Conservation (phyloP, 2,888 invertebrate genomes). For the Anoplius nigerrimus region DNA sequence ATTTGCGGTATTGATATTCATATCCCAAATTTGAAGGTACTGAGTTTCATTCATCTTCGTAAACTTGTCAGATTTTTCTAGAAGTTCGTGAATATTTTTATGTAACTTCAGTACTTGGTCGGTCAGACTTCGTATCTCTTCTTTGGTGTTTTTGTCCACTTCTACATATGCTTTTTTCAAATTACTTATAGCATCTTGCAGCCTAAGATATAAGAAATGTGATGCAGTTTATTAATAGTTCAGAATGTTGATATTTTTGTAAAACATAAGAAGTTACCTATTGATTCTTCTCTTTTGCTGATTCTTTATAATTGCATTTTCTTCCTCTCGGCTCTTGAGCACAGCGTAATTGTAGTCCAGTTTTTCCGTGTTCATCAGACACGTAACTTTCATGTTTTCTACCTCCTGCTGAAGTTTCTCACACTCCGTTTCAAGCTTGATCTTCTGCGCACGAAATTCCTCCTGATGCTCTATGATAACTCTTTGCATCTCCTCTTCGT, state of each 20-base stretch:
- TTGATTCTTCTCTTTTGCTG: conserved; percentile 87
- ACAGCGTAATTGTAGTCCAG: conserved; percentile 93
- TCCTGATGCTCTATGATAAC: conserved; percentile 84
- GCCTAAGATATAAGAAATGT: conserved; percentile 59
- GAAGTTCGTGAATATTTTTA: conserved; percentile 81
- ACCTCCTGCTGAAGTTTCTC: conserved; percentile 88
- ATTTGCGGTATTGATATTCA: conserved; percentile 78
- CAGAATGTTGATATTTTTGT: conserved; percentile 22
- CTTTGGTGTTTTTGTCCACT: conserved; percentile 80
- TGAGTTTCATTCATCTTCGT: conserved; percentile 80
- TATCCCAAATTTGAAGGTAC: conserved; percentile 80
- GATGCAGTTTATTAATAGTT: background rate
- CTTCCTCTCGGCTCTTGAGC: conserved; percentile 90
- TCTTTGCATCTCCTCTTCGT: conserved; percentile 79
- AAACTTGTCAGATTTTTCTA: conserved; percentile 83
- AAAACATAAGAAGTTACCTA: conserved; percentile 72
- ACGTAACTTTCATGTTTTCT: conserved; percentile 85
- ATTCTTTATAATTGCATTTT: conserved; percentile 86
- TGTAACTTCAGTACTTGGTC: conserved; percentile 83
- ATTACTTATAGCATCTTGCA: conserved; percentile 83
- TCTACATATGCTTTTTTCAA: conserved; percentile 82
- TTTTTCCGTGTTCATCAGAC: conserved; percentile 91
- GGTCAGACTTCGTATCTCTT: conserved; percentile 82
- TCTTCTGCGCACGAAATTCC: conserved; percentile 82
- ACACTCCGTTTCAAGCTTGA: conserved; percentile 82